phyloP scores from a whole-genome alignment of 2,888 invertebrate species.

The Pocota personata region DNA sequence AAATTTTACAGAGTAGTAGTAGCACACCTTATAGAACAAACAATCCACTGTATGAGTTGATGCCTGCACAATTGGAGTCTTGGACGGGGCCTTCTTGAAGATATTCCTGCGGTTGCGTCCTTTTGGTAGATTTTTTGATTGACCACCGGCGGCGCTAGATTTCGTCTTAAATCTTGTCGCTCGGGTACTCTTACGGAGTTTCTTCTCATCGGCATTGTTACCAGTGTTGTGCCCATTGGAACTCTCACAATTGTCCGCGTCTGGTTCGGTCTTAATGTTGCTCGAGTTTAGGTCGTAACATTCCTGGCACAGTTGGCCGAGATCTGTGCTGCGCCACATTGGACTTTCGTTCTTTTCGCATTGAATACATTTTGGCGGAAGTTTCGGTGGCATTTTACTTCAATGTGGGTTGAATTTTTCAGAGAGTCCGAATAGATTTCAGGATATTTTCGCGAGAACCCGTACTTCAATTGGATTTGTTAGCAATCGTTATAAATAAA shows the following conservation, averaged over 20 bases:
- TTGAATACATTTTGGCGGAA: conserved; percentile 86
- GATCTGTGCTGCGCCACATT: conserved; percentile 90
- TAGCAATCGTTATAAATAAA: conserved; percentile 49
- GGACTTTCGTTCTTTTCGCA: conserved; percentile 88
- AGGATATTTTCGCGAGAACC: not conserved
- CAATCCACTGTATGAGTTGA: conserved; percentile 92
- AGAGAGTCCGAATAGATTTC: not conserved
- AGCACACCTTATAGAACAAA: conserved; percentile 87
- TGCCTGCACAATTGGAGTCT: conserved; percentile 91
- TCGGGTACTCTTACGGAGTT: conserved; percentile 76
- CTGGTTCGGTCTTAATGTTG: conserved; percentile 77
- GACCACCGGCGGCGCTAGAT: conserved; percentile 69
- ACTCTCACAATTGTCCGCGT: conserved; percentile 63
- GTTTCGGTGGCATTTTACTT: conserved; percentile 75
- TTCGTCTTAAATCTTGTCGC: conserved; percentile 83
- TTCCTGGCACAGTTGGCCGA: conserved; percentile 90
- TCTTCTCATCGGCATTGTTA: conserved; percentile 78
- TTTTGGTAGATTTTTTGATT: conserved; percentile 82
- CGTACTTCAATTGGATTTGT: not conserved
- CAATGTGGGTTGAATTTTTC: not conserved
- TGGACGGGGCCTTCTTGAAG: conserved; percentile 91
- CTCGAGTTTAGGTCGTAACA: conserved; percentile 86
- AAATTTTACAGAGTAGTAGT: not conserved
- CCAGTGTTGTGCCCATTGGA: conserved; percentile 44
- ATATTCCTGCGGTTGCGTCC: conserved; percentile 90